Conservation (phyloP, 2,888 invertebrate genomes). For the Agrochola lychnidis region DNA sequence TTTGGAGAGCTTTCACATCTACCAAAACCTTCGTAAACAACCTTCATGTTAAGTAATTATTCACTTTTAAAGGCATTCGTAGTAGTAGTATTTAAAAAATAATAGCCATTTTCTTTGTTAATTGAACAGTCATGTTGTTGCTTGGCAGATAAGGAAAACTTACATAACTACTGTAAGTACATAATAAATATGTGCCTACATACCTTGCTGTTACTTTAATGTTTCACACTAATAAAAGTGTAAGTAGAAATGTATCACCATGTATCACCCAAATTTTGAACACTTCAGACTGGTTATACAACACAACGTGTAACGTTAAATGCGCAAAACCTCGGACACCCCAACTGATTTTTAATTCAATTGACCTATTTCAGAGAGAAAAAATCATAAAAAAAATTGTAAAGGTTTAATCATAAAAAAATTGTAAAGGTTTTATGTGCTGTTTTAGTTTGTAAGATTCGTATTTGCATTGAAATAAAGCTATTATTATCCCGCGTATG, state of each 20-base stretch:
- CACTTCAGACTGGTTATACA: background rate
- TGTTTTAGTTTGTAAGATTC: no score
- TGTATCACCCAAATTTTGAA: background rate
- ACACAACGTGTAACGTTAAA: no score
- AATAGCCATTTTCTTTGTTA: slow-evolving; percentile 47
- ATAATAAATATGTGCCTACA: background rate
- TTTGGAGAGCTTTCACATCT: background rate
- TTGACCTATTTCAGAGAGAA: no score
- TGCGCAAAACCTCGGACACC: no score
- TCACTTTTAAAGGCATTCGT: background rate
- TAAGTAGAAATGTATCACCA: background rate
- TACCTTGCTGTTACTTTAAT: slow-evolving; percentile 1
- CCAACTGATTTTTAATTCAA: no score
- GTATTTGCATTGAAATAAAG: no score
- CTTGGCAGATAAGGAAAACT: slow-evolving; percentile 47
- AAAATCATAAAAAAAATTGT: no score
- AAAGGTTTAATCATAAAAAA: no score
- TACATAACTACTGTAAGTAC: slow-evolving; percentile 25
- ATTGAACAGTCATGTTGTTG: slow-evolving; percentile 43
- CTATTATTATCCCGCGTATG: no score
- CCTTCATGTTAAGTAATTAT: background rate
- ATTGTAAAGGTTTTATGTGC: no score
- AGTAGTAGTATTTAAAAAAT: slow-evolving; percentile 26
- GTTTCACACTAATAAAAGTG: background rate
- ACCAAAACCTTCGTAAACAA: background rate